Evolutionary conservation across 2,113 vertebrate genomes (phyloP).

Genomic region (Takifugu flavidus): DNA sequence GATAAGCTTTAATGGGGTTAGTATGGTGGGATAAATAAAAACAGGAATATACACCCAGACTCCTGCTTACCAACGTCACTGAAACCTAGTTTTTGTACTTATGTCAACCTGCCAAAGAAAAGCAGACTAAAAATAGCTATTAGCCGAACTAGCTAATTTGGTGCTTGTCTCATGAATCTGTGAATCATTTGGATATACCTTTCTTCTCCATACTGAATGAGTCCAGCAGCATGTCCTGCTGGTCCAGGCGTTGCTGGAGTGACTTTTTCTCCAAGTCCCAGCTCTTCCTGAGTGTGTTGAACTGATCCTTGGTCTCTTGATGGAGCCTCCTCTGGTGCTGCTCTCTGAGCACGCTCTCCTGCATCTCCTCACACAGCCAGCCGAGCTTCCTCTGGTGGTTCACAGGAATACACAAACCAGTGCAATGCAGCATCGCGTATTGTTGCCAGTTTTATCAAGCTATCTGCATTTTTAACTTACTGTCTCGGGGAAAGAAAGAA

Average conservation of each 20-base stretch:
- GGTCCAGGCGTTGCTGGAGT: slow-evolving; percentile 81
- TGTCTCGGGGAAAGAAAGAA: too few relatives aligned
- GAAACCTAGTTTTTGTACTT: too few relatives aligned
- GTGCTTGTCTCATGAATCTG: too few relatives aligned
- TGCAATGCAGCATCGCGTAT: neutral
- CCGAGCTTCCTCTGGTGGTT: slow-evolving; percentile 63
- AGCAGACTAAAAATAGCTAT: neutral
- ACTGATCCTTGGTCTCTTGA: slow-evolving; percentile 79
- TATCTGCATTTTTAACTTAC: too few relatives aligned
- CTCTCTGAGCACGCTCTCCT: slow-evolving; percentile 78
- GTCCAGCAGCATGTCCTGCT: slow-evolving; percentile 82
- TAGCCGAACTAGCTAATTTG: too few relatives aligned
- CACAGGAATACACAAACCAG: neutral
- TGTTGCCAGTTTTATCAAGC: too few relatives aligned
- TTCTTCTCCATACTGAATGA: slow-evolving; percentile 83
- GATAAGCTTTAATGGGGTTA: slow-evolving; percentile 1
- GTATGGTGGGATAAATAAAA: neutral
- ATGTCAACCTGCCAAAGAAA: too few relatives aligned
- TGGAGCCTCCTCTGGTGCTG: slow-evolving; percentile 74
- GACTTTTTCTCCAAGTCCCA: slow-evolving; percentile 77
- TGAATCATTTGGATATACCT: slow-evolving; percentile 68
- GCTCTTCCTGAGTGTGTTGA: slow-evolving; percentile 75
- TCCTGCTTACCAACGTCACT: too few relatives aligned
- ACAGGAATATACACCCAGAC: neutral
- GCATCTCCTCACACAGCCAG: slow-evolving; percentile 90